Base-by-base conservation (phyloP, 1,140 invertebrate genomes). In the Holcopasites calliopsidis region DNA sequence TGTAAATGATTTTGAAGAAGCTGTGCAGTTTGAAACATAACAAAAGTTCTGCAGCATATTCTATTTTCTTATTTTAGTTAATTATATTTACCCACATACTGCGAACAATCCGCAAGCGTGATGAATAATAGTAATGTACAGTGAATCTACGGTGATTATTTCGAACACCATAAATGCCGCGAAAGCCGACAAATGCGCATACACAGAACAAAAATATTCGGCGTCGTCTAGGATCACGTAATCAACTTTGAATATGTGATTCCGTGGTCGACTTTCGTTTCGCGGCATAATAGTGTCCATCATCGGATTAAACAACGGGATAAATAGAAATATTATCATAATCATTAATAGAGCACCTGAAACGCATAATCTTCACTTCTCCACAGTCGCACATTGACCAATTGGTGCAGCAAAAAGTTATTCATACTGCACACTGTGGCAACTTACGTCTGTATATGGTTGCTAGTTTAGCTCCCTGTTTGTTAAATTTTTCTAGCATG, bases 11-110 rank as follows among this genome's bases (percentile, higher is more conserved):
- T n/a, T 42, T 44, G 38, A 23, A 23, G 23, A 26, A 16, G 3
- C n/a, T n/a, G n/a, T n/a, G n/a, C n/a, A 7, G 18, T 31, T 1
- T 10, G 5, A 47, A 11, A 10, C 23, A n/a, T 8, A n/a, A 47
- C 3, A 11, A 47, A 49, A 21, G 8, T 21, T 21, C 7, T 26
- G 23, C 10, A 44, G 3, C 10, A 0, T 21, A 21, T 35, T n/a
- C n/a, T n/a, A n/a, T n/a, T n/a, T n/a, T 33, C 21, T 60, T 38
- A 23, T 60, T 4, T 5, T 3, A n/a, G 1, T n/a, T 11, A 5
- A 35, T 42, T 16, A 33, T 69, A 70, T 47, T 70, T 70, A 70
- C 66, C 54, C 54, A 18, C 66, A 70, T n/a, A 47, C 40, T 57
- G 54, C 54, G 28, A 70, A 58, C 6, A 70, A 47, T 23, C 66